Conservation (phyloP, 2,888 invertebrate species). For the Drosophila leonis region DNA sequence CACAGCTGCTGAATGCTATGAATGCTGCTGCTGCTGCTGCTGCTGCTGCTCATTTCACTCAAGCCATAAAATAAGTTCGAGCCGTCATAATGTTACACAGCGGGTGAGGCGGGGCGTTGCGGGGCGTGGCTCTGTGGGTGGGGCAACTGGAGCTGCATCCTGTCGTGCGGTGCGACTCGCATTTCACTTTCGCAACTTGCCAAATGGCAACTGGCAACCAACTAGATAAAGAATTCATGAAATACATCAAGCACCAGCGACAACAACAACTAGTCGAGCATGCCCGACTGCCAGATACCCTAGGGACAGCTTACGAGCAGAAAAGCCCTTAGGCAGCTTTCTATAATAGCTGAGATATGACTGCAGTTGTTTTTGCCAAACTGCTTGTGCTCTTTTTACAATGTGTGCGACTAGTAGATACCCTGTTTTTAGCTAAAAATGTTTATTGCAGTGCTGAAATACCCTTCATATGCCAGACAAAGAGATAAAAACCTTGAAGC, state of each 20-base stretch:
- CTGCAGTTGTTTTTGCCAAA: fast-evolving
- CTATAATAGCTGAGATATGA: background rate
- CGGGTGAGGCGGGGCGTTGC: background rate
- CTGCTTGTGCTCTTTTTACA: background rate
- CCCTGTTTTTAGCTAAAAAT: background rate
- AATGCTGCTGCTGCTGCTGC: slow-evolving; percentile 1
- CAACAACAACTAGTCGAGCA: slow-evolving; percentile 6
- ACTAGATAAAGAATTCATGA: slow-evolving; percentile 75
- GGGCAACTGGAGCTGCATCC: slow-evolving; percentile 21
- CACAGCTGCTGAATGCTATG: background rate
- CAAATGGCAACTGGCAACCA: slow-evolving; percentile 47
- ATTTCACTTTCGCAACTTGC: slow-evolving; percentile 73
- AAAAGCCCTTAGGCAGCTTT: background rate
- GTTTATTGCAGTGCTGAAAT: background rate
- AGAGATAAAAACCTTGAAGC: background rate
- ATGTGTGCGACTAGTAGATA: background rate
- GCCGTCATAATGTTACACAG: slow-evolving; percentile 53
- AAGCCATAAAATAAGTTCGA: slow-evolving; percentile 54
- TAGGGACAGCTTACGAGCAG: background rate
- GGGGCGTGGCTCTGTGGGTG: background rate
- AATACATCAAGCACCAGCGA: slow-evolving; percentile 51
- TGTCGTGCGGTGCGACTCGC: slow-evolving; percentile 44
- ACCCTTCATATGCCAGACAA: background rate
- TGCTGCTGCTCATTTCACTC: slow-evolving; percentile 30
- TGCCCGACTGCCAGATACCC: background rate